phyloP scores from a whole-genome alignment of 2,113 vertebrate species.

The Carassius carassius region DNA sequence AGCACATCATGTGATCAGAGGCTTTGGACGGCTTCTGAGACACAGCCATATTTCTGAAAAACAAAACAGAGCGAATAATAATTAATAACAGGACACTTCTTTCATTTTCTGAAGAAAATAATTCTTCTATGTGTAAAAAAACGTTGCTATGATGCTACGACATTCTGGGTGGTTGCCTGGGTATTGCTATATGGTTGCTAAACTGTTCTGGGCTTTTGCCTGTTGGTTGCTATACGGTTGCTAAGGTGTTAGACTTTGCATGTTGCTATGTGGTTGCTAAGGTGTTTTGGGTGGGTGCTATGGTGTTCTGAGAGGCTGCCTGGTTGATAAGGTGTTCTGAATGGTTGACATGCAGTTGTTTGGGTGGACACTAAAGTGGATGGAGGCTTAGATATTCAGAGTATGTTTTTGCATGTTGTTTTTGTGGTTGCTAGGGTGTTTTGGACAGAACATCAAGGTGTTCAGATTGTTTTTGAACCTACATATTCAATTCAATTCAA shows the following conservation, averaged over 20 bases:
- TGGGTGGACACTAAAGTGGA: too few species aligned
- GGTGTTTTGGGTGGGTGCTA: neutral
- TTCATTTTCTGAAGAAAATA: neutral
- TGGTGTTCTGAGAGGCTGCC: neutral
- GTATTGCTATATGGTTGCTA: neutral
- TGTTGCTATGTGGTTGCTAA: neutral
- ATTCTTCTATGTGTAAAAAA: neutral
- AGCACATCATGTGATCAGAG: neutral
- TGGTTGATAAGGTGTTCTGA: neutral
- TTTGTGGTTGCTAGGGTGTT: too few species aligned
- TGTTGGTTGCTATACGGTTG: neutral
- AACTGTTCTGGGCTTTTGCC: neutral
- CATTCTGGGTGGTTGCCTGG: neutral
- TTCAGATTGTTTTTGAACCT: too few species aligned
- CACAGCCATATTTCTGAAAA: conserved; percentile 43
- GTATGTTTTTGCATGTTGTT: neutral
- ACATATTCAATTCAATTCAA: too few species aligned
- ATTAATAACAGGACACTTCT: neutral
- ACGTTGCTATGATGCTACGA: neutral
- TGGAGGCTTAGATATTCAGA: neutral
- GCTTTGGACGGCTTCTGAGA: conserved; percentile 52
- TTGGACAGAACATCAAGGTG: too few species aligned
- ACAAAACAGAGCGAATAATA: conserved; percentile 21
- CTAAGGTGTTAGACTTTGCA: neutral
- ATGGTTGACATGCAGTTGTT: neutral